Evolutionary conservation across 2,888 invertebrate species (phyloP), one percentile per base, ranked within the genome.

Genomic region (Folsomia manolachei): DNA sequence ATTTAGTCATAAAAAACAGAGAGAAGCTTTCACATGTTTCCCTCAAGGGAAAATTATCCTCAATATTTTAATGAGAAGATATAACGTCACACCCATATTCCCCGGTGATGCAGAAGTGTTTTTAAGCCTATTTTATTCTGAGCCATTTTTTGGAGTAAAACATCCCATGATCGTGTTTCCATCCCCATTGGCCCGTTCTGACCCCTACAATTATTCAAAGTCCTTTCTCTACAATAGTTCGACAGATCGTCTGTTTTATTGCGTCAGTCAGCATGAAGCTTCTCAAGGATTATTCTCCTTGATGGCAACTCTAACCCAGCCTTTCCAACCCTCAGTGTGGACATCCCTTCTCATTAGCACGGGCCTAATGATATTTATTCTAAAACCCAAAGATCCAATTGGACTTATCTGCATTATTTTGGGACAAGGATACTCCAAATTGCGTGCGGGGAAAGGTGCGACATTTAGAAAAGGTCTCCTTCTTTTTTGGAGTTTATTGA

Each of bases 401-500:
- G 7, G 27, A 4, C n/a, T 63, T n/a, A n/a, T 27, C 14, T 63
- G 4, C 1, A 19, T 63, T 27, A 63, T 63, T 27, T 26, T 63
- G 7, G 63, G 63, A 7, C 26, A 26, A 25, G 27, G 63, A 1
- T 63, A 63, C 19, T 27, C 4, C 1, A n/a, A 11, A 2, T n/a
- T 63, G 9, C 25, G 18, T 18, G 4, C 63, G 18, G 63, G 63
- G 2, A 25, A 26, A 27, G 26, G 63, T 1, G n/a, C 1, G 9
- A 63, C n/a, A 27, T 7, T 27, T 4, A 1, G 63, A 4, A 2
- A 26, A n/a, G 14, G 26, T 27, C 63, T 63, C 4, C 63, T 63
- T 7, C 1, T 27, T 2, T 63, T 63, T 63, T 63, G 63, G 63
- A 63, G 63, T n/a, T n/a, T 63, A 1, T 2, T 63, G 1, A 63